Evolutionary conservation across 2,797 vertebrate genomes (phyloP), one percentile per base, ranked within the genome.

Genomic region (Enteromius trimaculatus): DNA sequence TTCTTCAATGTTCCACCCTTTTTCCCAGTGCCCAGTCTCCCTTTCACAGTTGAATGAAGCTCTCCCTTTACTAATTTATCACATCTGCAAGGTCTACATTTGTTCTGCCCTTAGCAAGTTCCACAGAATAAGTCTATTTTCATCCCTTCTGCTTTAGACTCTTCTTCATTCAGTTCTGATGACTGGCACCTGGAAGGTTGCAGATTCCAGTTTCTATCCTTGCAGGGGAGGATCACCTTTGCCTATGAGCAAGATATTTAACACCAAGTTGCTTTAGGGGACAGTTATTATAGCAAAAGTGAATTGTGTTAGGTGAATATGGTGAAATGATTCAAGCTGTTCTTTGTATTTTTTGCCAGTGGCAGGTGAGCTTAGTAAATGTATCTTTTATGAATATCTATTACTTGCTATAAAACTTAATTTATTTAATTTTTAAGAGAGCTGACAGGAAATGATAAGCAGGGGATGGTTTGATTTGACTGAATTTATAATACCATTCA

Each of bases 31-130:
- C 71, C n/a, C 29, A 37, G 34, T 53, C 53, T 77, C 53, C 8
- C 17, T 49, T 29, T 39, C 53, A 51, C 26, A 6, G 69, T 13
- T 51, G 76, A 71, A 19, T 82, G 34, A 55, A 53, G 26, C 34
- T 58, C 42, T 31, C 26, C 26, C 74, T 77, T 76, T 77, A 69
- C 65, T 77, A 49, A 85, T 80, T 85, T 39, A 84, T 79, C 17
- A 66, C 17, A 72, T 53, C 19, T 11, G 26, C 16, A 34, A 66
- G 10, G 21, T 23, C 70, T 49, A 34, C 23, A 37, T 58, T 68
- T 14, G 31, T 49, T 31, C 17, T 1, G 47, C 69, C 66, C 53
- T 26, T 23, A 74, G 77, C 23, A 62, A 77, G 60, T 72, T 78
- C 55, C 31, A 77, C 49, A 10, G 72, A 53, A 62, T 31, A 44